Percentiles rank a stretch among this genome's conserved stretches.
Conservation (phyloP, 2,888 invertebrate genomes). For the Pandemis cinnamomeana region DNA sequence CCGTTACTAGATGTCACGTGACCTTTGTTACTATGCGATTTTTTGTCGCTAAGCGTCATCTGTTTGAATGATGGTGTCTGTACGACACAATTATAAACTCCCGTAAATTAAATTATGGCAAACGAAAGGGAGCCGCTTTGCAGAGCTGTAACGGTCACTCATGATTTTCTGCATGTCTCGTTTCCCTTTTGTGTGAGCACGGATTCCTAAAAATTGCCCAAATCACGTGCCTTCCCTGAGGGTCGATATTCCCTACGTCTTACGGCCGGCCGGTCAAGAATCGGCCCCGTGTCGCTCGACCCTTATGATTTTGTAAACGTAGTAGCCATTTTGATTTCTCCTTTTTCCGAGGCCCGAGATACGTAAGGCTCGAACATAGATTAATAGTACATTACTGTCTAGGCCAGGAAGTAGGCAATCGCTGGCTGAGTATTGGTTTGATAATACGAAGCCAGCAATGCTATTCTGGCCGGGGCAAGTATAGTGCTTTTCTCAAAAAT, state of each 20-base stretch:
- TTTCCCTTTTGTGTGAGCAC: neutral
- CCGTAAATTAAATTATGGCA: neutral
- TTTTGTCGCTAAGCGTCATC: no score
- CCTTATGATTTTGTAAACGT: conserved; percentile 20
- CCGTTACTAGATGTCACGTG: no score
- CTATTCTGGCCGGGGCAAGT: no score
- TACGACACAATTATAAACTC: no score
- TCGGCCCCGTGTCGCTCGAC: neutral
- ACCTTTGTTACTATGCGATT: no score
- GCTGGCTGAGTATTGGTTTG: no score
- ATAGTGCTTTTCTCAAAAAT: no score
- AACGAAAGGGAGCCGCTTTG: neutral
- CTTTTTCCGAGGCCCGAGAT: neutral
- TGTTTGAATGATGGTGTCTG: no score
- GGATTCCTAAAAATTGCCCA: conserved; percentile 10
- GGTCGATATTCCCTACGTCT: conserved; percentile 11
- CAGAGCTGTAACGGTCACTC: neutral
- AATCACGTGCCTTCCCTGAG: conserved; percentile 11
- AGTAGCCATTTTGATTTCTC: conserved; percentile 10
- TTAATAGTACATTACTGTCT: no score
- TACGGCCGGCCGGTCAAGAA: neutral
- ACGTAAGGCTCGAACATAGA: neutral
- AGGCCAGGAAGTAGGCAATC: no score
- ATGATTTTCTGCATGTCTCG: neutral
- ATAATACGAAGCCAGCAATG: no score